A percentile compares a stretch with the other conserved stretches of the same genome.
These are phyloP conservation scores for Sitta carolinensis DNA, from an alignment of 2,797 vertebrate genomes.

Conservation along the genomic window DNA sequence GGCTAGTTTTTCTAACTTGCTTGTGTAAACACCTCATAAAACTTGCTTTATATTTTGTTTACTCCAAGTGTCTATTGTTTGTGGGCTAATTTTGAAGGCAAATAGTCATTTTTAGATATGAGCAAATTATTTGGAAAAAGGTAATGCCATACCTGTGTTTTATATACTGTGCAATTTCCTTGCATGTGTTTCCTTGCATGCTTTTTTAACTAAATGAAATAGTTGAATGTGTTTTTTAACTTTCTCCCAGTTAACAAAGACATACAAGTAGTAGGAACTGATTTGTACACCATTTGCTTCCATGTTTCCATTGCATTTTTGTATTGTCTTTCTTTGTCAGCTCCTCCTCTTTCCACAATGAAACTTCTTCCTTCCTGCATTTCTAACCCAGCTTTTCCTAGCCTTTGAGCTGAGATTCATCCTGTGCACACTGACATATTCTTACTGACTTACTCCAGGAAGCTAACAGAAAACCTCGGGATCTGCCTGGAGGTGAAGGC, in stretches of 20 bases:
- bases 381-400: slow-evolving; percentile 9
- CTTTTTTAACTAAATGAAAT: background rate
- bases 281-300: background rate
- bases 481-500: background rate
- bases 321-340: slow-evolving; percentile 13
- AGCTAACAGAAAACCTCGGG: background rate
- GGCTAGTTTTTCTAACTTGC: background rate
- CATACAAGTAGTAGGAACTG: background rate
- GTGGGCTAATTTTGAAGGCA: background rate
- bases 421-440: background rate
- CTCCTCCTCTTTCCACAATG: background rate
- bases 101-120: background rate
- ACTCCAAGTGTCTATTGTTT: background rate
- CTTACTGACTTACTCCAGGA: background rate
- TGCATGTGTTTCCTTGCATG: background rate
- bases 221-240: background rate
- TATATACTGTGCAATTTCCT: background rate
- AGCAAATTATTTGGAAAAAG: background rate
- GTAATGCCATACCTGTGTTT: background rate
- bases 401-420: background rate
- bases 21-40: background rate
- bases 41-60: background rate
- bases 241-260: background rate
- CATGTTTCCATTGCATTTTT: background rate
- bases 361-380: slow-evolving; percentile 47